Evolutionary conservation across 2,888 invertebrate species (phyloP), one percentile per base, ranked within the genome.

Genomic region (Sminthurinus aureus): DNA sequence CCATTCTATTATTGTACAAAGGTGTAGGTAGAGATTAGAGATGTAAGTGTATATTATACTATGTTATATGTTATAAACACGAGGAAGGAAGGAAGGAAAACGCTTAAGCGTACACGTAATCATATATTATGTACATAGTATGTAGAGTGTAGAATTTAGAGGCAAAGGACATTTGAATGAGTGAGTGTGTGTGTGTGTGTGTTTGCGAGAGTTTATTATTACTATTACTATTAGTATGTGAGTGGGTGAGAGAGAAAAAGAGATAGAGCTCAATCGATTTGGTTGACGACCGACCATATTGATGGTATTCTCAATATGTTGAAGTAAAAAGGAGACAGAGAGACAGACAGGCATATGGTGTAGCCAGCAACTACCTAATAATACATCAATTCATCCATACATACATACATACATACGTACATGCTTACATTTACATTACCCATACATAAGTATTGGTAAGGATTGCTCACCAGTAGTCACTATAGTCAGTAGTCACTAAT

Each of bases 191-290:
- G 26, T 73, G 22, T 24, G 20, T 73, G 22, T 26, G 38, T 24
- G 15, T 73, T 26, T 26, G 26, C 24, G 18, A 24, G 73, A 26
- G 26, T 73, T 38, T 38, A 6, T 38, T 38, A 38, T 38, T 38
- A 38, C 6, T 38, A 38, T 38, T 38, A 38, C 38, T 38, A 38
- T 38, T 38, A 38, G 38, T 38, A 24, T 73, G 20, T 73, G 38
- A 73, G 26, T 12, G 38, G 38, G 38, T 38, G 38, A 38, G 38
- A 38, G 26, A 24, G 18, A 24, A 26, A 26, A 11, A 24, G 24
- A 58, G 71, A 80, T 50, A 79, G 79, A 83, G 83, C 83, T 83
- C 83, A 83, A 83, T 83, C 83, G 83, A 83, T 83, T 83, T 83
- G 76, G 75, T 69, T 79, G 75, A 80, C 83, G 75, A 52, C 67